phyloP scores from a whole-genome alignment of 2,888 invertebrate species.

The Pyrochroa serraticornis region DNA sequence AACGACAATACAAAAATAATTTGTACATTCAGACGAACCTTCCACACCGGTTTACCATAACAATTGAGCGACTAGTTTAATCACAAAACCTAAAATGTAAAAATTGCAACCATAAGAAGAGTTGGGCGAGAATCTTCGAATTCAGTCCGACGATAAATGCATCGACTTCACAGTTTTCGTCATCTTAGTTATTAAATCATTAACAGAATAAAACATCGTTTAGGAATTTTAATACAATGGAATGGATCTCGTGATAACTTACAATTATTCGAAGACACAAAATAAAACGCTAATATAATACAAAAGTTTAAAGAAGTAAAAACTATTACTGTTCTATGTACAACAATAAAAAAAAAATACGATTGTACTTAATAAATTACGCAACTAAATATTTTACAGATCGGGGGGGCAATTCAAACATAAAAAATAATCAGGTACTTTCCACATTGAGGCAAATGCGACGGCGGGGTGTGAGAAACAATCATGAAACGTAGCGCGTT shows the following conservation, averaged over 20 bases:
- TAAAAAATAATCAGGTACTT: constrained; percentile 47
- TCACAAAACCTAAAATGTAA: constrained; percentile 53
- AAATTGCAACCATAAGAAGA: constrained; percentile 43
- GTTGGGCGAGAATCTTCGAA: constrained; percentile 26
- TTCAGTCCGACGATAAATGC: constrained; percentile 28
- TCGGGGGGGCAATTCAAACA: constrained; percentile 17
- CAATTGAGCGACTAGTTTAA: constrained; percentile 56
- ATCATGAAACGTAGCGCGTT: constrained; percentile 17
- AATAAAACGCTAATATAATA: not conserved
- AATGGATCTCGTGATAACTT: constrained; percentile 1
- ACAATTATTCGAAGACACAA: not conserved
- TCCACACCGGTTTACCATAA: constrained; percentile 23
- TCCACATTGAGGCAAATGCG: constrained; percentile 37
- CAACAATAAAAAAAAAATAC: constrained; percentile 17
- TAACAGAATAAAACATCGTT: not conserved
- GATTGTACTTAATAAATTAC: constrained; percentile 33
- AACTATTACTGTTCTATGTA: not conserved
- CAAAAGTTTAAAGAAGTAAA: not conserved
- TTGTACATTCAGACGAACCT: constrained; percentile 32
- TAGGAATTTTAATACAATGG: not conserved
- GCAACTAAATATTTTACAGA: constrained; percentile 29
- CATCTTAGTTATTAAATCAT: constrained; percentile 10
- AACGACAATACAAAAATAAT: constrained; percentile 39
- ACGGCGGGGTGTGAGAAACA: not conserved
- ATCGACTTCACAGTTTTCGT: constrained; percentile 12